Evolutionary conservation across 2,113 vertebrate genomes (phyloP).

Genomic region (Varanus komodoensis): DNA sequence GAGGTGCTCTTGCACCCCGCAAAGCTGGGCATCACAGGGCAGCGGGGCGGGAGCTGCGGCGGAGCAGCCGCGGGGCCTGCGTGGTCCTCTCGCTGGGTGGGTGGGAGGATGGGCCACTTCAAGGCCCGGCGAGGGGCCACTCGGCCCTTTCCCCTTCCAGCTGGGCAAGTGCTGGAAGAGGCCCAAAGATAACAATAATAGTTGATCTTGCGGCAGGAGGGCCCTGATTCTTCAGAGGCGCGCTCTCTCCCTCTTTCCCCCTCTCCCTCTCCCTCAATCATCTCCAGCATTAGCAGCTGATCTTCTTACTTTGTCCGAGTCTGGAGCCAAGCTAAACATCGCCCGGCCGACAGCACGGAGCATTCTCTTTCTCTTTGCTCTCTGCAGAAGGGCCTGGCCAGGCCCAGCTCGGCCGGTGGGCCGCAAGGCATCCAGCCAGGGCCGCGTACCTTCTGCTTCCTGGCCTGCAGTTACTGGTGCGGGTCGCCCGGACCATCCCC

Average conservation of each 20-base stretch:
- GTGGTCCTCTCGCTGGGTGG: neutral
- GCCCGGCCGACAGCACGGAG: neutral
- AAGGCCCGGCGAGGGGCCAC: neutral
- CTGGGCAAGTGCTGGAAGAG: neutral
- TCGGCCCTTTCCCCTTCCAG: neutral
- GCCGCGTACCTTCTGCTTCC: neutral
- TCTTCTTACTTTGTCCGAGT: neutral
- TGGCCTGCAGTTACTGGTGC: no score
- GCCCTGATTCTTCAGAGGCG: neutral
- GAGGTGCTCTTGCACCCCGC: no score
- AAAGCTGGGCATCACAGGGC: no score
- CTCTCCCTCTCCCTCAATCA: neutral
- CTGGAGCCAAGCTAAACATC: neutral
- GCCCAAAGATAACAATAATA: neutral
- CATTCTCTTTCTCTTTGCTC: no score
- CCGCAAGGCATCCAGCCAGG: neutral
- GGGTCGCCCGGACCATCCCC: no score
- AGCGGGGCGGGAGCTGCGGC: no score
- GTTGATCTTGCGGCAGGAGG: neutral
- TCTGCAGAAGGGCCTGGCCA: neutral
- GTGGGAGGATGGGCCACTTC: neutral
- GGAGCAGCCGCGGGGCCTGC: no score
- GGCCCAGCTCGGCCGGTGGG: neutral
- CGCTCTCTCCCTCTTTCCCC: no score
- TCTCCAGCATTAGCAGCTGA: neutral